Conservation (phyloP, 1,140 invertebrate species). For the Drosophila tsacasi region DNA sequence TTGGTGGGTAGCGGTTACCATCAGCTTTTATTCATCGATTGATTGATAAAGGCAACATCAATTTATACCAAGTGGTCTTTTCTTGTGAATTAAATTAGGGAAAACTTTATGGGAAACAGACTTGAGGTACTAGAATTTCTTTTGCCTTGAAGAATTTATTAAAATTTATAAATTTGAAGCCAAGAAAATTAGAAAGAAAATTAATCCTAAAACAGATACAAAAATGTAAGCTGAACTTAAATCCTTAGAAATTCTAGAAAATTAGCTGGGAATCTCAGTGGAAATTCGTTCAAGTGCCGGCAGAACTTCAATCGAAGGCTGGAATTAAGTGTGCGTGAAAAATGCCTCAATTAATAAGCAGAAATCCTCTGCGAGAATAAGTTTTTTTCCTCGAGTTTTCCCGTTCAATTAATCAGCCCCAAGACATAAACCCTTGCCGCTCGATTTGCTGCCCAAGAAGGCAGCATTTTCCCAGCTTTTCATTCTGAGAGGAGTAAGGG, state of each 20-base stretch:
- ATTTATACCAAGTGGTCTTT: neutral
- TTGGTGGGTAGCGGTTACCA: neutral
- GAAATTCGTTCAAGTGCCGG: constrained; percentile 1
- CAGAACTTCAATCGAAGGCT: neutral
- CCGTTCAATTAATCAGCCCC: constrained; percentile 7
- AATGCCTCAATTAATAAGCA: constrained; percentile 19
- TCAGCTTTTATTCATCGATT: constrained; percentile 6
- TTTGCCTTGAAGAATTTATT: neutral
- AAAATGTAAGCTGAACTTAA: fast-evolving
- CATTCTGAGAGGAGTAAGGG: no score
- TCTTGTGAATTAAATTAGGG: neutral
- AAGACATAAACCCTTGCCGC: constrained; percentile 13
- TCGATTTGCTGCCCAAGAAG: constrained; percentile 23
- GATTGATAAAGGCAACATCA: neutral
- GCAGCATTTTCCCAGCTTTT: constrained; percentile 3
- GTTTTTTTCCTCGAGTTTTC: neutral
- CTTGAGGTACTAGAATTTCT: neutral
- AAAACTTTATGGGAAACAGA: neutral
- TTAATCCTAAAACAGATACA: no score
- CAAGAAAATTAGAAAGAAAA: no score
- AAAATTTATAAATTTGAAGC: neutral
- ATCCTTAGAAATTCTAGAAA: neutral
- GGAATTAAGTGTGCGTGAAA: constrained; percentile 13
- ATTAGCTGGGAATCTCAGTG: neutral
- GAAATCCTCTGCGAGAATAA: neutral